These are phyloP conservation scores for Ellobius talpinus DNA, from an alignment of 2,113 vertebrate species.

Conservation along the genomic window DNA sequence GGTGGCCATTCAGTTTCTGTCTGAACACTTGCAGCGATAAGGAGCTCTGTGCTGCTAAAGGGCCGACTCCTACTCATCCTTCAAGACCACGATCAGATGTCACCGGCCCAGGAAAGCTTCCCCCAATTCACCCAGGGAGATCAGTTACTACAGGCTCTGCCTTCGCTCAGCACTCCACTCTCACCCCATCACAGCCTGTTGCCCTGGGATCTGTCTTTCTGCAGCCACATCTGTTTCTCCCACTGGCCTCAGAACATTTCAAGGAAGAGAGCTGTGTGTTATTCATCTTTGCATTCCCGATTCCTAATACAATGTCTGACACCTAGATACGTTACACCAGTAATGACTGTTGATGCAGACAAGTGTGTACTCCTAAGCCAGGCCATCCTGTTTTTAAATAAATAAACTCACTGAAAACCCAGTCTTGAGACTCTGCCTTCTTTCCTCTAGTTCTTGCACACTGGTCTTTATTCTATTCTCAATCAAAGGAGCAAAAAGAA, in stretches of 20 bases:
- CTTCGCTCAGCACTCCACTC: neutral
- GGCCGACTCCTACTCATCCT: constrained; percentile 50
- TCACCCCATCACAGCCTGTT: neutral
- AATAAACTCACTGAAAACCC: neutral
- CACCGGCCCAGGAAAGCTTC: neutral
- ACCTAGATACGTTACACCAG: neutral
- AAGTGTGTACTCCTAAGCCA: neutral
- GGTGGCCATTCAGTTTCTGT: constrained; percentile 39
- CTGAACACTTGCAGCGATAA: constrained; percentile 29
- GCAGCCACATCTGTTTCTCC: neutral
- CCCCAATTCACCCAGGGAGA: neutral
- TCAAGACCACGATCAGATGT: constrained; percentile 54
- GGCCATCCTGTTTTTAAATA: neutral
- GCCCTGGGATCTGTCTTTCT: neutral
- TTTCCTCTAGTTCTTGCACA: neutral
- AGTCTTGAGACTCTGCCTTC: too few relatives aligned
- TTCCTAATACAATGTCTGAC: neutral
- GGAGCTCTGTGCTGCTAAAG: neutral
- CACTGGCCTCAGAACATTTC: neutral
- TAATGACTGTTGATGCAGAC: neutral
- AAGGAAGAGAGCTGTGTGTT: neutral
- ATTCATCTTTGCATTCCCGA: neutral
- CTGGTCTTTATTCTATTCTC: neutral
- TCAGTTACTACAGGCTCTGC: neutral
- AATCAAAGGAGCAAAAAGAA: neutral